Percentiles rank a stretch among this genome's conserved stretches.
Evolutionary conservation across 2,113 vertebrate genomes (phyloP).

Genomic region (Brachionichthys hirsutus): DNA sequence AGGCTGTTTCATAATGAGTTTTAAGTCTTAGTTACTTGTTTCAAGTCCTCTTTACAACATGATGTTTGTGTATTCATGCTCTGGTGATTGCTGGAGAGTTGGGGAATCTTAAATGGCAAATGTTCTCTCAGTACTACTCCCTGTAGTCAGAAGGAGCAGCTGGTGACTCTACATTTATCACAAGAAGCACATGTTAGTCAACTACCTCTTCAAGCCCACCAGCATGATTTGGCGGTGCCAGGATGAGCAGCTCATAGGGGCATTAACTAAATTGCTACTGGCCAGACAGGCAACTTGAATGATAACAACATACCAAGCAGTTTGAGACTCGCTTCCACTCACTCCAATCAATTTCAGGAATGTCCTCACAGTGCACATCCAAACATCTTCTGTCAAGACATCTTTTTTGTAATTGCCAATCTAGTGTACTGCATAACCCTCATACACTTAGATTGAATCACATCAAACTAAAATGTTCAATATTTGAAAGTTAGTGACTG

Average conservation of each 20-base stretch:
- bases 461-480: no score
- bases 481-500: no score
- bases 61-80: no score
- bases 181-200: conserved; percentile 46
- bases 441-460: no score
- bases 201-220: conserved; percentile 44
- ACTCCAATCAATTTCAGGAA: neutral
- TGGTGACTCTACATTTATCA: conserved; percentile 48
- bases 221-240: conserved; percentile 46
- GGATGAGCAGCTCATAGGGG: conserved; percentile 32
- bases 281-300: conserved; percentile 26
- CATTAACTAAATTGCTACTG: conserved; percentile 40
- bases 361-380: neutral
- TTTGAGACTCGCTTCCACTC: conserved; percentile 23
- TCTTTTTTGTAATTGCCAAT: neutral
- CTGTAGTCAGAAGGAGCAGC: conserved; percentile 45
- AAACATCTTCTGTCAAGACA: neutral
- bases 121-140: conserved; percentile 25
- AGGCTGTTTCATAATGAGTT: no score
- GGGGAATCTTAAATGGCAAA: conserved; percentile 20
- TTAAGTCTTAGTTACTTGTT: no score
- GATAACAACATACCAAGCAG: conserved; percentile 8
- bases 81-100: neutral
- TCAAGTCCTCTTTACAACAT: no score
- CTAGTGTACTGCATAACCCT: neutral